These are phyloP conservation scores for Yponomeuta malinellus DNA, from an alignment of 2,888 invertebrate species.

Conservation along the genomic window DNA sequence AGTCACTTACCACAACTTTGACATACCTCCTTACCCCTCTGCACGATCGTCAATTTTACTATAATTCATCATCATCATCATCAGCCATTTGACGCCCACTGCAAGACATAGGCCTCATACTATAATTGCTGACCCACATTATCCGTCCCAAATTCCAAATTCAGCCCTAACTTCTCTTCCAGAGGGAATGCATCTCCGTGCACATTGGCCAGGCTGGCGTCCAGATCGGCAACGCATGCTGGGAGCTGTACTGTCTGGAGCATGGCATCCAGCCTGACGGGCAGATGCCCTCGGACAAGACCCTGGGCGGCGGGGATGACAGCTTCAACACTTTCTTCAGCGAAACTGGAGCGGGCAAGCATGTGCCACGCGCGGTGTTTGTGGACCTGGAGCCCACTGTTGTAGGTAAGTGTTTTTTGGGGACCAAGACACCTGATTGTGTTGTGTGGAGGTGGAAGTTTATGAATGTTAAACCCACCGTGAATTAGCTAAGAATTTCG, in stretches of 20 bases:
- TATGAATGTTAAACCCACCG: too few relatives aligned
- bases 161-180: constrained; percentile 21
- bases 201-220: constrained; percentile 92
- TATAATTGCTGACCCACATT: too few relatives aligned
- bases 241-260: constrained; percentile 90
- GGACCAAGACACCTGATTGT: not conserved
- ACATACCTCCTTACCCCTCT: too few relatives aligned
- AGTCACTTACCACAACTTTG: too few relatives aligned
- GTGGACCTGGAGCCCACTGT: constrained; percentile 96
- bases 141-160: not conserved
- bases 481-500: too few relatives aligned
- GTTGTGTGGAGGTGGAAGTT: too few relatives aligned
- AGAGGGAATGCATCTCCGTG: constrained; percentile 92
- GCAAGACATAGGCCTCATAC: too few relatives aligned
- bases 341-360: constrained; percentile 86
- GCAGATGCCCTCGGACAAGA: constrained; percentile 90
- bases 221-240: constrained; percentile 91
- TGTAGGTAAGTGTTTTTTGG: constrained; percentile 78
- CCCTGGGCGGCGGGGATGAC: constrained; percentile 83
- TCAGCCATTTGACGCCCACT: too few relatives aligned
- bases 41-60: too few relatives aligned
- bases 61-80: too few relatives aligned
- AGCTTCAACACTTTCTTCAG: constrained; percentile 88
- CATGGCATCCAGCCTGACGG: constrained; percentile 91
- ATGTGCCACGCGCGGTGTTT: constrained; percentile 92